A percentile compares a stretch with the other conserved stretches of the same genome.
These are phyloP conservation scores for Urocitellus parryii DNA, from an alignment of 2,113 vertebrate genomes.

Conservation along the genomic window DNA sequence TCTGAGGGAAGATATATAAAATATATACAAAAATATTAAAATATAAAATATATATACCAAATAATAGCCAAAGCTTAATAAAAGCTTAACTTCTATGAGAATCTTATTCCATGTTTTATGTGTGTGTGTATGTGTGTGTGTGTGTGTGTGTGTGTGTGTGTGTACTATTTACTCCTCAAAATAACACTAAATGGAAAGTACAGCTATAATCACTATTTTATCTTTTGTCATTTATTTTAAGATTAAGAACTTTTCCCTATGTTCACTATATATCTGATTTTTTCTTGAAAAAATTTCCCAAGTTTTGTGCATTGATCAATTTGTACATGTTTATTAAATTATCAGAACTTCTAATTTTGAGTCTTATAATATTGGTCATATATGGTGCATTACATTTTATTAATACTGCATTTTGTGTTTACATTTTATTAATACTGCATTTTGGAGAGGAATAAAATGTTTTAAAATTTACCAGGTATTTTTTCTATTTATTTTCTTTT, in stretches of 20 bases:
- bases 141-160: neutral
- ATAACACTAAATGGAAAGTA: neutral
- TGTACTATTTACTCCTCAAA: neutral
- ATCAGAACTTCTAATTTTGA: neutral
- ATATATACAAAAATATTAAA: neutral
- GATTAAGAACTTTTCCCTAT: neutral
- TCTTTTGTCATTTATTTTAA: neutral
- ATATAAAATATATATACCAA: neutral
- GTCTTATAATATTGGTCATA: neutral
- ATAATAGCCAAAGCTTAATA: neutral
- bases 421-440: conserved; percentile 1
- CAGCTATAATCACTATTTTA: neutral
- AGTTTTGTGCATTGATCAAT: neutral
- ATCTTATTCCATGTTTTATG: neutral
- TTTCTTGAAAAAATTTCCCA: neutral
- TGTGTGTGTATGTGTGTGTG: too few species aligned
- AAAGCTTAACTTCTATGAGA: neutral
- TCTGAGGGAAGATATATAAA: neutral
- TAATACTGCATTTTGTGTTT: neutral
- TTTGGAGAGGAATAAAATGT: neutral
- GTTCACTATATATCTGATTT: neutral
- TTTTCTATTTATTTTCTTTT: neutral
- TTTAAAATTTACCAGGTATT: neutral
- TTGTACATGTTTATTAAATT: neutral
- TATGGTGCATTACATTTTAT: conserved; percentile 11